Evolutionary conservation across 2,797 vertebrate species (phyloP).

Genomic region (Clarias pachynema): DNA sequence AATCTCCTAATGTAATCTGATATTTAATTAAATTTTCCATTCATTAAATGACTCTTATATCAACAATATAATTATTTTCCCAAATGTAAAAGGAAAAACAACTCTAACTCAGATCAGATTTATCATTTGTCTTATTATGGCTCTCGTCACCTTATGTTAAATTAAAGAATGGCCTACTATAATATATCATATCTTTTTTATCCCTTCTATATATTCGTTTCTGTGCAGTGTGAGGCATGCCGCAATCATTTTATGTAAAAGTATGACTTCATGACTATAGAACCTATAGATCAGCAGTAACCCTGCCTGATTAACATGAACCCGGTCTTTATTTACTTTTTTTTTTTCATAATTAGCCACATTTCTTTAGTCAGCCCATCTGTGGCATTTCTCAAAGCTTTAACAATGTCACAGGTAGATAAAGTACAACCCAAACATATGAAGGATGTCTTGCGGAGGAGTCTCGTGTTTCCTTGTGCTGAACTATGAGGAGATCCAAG

Average conservation of each 20-base stretch:
- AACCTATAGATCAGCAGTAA: not conserved
- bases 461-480: not conserved
- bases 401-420: not conserved
- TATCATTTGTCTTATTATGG: not conserved
- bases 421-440: not conserved
- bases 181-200: not conserved
- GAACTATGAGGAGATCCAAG: not conserved
- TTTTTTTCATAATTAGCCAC: not conserved
- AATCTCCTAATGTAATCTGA: slow-evolving; percentile 17
- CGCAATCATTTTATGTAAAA: not conserved
- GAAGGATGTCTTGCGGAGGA: not conserved
- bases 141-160: not conserved
- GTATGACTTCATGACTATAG: not conserved
- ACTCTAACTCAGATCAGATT: not conserved
- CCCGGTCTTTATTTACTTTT: no score
- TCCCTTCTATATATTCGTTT: not conserved
- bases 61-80: slow-evolving; percentile 15
- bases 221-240: not conserved
- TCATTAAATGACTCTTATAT: slow-evolving; percentile 10
- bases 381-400: not conserved
- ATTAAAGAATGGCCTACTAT: not conserved
- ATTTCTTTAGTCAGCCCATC: not conserved
- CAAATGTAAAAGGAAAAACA: not conserved
- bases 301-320: not conserved
- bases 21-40: slow-evolving; percentile 36